Percentiles rank a stretch among this genome's conserved stretches.
These are phyloP conservation scores for Pseudococcus viburni DNA, from an alignment of 2,888 invertebrate genomes.

Conservation along the genomic window DNA sequence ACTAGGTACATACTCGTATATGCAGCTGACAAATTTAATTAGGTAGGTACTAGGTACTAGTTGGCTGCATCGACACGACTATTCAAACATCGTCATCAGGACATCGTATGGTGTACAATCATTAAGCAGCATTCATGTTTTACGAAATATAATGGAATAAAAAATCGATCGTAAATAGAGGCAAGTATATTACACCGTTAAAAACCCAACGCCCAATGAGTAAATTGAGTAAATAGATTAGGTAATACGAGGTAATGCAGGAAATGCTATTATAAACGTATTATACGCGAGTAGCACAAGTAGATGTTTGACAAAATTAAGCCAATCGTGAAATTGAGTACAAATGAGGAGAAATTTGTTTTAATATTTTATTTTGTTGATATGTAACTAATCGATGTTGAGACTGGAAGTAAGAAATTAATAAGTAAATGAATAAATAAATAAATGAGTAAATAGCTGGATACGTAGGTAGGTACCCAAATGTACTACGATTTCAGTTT, in stretches of 20 bases:
- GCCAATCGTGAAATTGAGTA: slow-evolving; percentile 7
- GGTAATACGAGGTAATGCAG: slow-evolving; percentile 42
- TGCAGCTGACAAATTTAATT: slow-evolving; percentile 36
- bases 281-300: not conserved
- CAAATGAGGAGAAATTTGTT: slow-evolving; percentile 15
- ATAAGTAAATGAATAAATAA: not conserved
- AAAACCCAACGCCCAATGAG: slow-evolving; percentile 20
- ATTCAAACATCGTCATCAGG: not conserved
- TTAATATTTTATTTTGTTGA: not conserved
- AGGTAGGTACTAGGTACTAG: not conserved
- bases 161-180: slow-evolving; percentile 39
- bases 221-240: slow-evolving; percentile 32
- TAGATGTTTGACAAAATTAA: slow-evolving; percentile 22
- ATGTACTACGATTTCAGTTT: too few relatives aligned
- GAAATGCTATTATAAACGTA: slow-evolving; percentile 24
- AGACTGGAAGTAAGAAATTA: not conserved
- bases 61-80: slow-evolving; percentile 4
- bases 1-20: too few relatives aligned
- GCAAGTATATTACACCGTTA: not conserved
- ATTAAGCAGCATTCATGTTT: slow-evolving; percentile 38
- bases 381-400: not conserved
- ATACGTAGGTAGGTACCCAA: too few relatives aligned
- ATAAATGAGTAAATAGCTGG: too few relatives aligned
- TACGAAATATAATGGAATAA: slow-evolving; percentile 35
- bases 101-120: not conserved